Percentiles rank a stretch among this genome's conserved stretches.
phyloP scores from a whole-genome alignment of 2,888 invertebrate genomes.

The Nycteola revayana region DNA sequence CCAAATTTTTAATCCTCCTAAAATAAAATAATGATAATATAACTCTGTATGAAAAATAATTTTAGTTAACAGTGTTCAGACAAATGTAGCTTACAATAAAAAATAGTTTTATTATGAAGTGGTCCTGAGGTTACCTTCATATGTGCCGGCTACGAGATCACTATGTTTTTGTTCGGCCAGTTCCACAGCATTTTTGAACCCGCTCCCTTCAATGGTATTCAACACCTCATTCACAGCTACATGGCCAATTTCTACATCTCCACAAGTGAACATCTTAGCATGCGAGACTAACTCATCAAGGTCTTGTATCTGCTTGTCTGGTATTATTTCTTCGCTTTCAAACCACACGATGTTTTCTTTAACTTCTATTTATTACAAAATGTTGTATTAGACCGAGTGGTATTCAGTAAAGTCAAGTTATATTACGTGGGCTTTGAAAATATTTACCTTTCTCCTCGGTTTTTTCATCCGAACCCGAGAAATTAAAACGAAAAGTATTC shows the following conservation, averaged over 20 bases:
- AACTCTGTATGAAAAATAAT: no score
- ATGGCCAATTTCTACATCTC: constrained; percentile 73
- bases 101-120: no score
- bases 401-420: no score
- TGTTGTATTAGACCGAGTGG: no score
- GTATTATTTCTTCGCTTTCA: constrained; percentile 55
- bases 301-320: constrained; percentile 45
- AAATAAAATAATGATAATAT: no score
- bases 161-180: constrained; percentile 85
- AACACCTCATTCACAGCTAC: constrained; percentile 60
- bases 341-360: constrained; percentile 48
- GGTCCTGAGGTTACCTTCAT: no score
- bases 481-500: constrained; percentile 59
- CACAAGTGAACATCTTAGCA: constrained; percentile 67
- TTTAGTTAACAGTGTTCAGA: no score
- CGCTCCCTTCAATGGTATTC: constrained; percentile 47
- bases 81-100: no score
- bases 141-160: constrained; percentile 88
- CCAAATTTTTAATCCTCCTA: constrained; percentile 98
- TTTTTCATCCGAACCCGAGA: constrained; percentile 39
- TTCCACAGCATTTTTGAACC: constrained; percentile 61
- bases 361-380: constrained; percentile 12
- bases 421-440: no score
- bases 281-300: constrained; percentile 51
- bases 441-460: constrained; percentile 23